phyloP scores from a whole-genome alignment of 2,888 invertebrate species.

The Drosophila tripunctata region DNA sequence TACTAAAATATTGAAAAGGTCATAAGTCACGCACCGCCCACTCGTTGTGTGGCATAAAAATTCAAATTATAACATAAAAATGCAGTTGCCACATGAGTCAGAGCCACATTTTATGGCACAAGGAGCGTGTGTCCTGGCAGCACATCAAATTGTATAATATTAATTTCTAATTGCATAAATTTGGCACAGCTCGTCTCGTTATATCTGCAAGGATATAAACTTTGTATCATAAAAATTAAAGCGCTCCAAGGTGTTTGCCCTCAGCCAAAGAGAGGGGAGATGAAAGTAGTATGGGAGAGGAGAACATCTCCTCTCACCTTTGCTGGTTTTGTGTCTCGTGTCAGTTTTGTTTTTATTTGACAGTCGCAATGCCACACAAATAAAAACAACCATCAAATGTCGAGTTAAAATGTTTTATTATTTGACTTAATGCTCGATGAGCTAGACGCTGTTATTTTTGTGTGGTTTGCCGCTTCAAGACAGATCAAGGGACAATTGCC shows the following conservation, averaged over 20 bases:
- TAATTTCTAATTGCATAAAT: constrained; percentile 83
- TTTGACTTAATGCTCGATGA: constrained; percentile 59
- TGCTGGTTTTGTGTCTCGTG: constrained; percentile 35
- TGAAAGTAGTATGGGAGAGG: background rate
- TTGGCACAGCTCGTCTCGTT: constrained; percentile 60
- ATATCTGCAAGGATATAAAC: constrained; percentile 53
- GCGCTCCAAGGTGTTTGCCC: constrained; percentile 69
- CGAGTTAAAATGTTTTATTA: constrained; percentile 80
- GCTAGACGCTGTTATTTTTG: background rate
- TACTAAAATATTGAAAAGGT: constrained; percentile 37
- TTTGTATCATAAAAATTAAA: constrained; percentile 71
- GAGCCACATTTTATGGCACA: constrained; percentile 53
- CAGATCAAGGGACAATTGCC: constrained; percentile 65
- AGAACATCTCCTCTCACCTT: constrained; percentile 14
- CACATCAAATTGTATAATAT: constrained; percentile 79
- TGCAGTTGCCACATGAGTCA: constrained; percentile 66
- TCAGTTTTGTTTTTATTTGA: constrained; percentile 72
- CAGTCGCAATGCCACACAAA: constrained; percentile 77
- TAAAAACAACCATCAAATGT: constrained; percentile 82
- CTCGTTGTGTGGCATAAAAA: constrained; percentile 44
- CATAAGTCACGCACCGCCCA: constrained; percentile 39
- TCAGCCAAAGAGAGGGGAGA: background rate
- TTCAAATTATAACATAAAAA: constrained; percentile 72
- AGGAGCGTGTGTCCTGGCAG: constrained; percentile 56
- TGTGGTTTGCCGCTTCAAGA: background rate